Evolutionary conservation across 1,140 invertebrate species (phyloP), one percentile per base, ranked within the genome.

Genomic region (Elymnias hypermnestra): DNA sequence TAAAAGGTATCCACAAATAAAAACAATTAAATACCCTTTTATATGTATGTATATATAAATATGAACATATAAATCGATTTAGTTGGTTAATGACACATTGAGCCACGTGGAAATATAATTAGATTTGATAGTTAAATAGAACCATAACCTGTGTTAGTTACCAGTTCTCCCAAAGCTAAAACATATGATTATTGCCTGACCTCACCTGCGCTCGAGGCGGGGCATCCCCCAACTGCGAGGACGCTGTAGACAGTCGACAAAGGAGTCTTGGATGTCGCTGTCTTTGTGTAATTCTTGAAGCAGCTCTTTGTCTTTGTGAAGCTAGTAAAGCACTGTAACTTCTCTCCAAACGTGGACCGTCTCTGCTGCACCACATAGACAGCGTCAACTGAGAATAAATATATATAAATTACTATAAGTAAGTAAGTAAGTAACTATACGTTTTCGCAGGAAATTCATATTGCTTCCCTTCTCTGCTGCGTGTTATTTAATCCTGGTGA

Each of bases 161-260:
- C n/a, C n/a, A 9, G 1, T 29, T 12, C 9, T 29, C 26, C 26
- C 26, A 29, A 29, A 12, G 26, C 26, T 13, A 31, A 14, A 26
- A 49, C 14, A 6, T 14, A 49, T 49, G 8, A 23, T 18, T 8
- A 25, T 53, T 52, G 47, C 49, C 75, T 77, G 59, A 83, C 78
- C 78, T 83, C 69, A 83, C 78, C 78, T 83, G 71, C 63, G 76
- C 69, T 65, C 69, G 43, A 2, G 70, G 65, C 7, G 71, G 69
- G 43, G 66, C 65, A 23, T 78, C 78, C 46, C 62, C 72, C 3
- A 79, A 59, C 12, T 76, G 73, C 0, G 74, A 75, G 29, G 75
- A 69, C 4, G 72, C 77, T 0, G 74, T 82, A 6, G 72, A 73
- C 2, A 75, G 55, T 0, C 77, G 57, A 7, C 54, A 61, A n/a